These are phyloP conservation scores for Ischnura elegans DNA, from an alignment of 2,888 invertebrate genomes.

Conservation along the genomic window DNA sequence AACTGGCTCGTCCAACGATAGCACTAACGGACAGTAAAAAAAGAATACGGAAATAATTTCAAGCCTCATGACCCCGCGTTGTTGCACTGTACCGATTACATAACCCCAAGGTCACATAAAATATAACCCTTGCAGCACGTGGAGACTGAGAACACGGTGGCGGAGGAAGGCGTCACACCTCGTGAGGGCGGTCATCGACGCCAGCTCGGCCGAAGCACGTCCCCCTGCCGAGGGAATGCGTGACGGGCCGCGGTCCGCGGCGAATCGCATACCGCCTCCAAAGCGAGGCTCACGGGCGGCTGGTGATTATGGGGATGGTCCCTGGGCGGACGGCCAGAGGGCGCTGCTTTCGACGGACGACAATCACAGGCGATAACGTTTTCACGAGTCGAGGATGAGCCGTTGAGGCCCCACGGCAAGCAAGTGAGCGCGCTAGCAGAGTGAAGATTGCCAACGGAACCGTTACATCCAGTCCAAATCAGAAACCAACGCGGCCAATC, in stretches of 20 bases:
- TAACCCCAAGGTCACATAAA: background rate
- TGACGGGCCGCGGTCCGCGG: slow-evolving; percentile 29
- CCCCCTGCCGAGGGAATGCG: background rate
- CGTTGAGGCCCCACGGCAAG: background rate
- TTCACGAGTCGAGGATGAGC: background rate
- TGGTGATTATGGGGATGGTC: slow-evolving; percentile 38
- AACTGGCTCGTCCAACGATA: background rate
- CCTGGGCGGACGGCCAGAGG: background rate
- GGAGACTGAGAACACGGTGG: background rate
- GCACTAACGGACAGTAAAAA: background rate
- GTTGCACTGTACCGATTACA: background rate
- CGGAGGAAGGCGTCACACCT: background rate
- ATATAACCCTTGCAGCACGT: background rate
- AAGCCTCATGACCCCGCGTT: background rate
- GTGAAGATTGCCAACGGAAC: slow-evolving; percentile 32
- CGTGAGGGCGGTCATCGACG: background rate
- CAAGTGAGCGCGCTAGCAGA: background rate
- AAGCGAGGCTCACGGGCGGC: background rate
- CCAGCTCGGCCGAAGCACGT: background rate
- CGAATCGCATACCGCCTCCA: slow-evolving; percentile 19
- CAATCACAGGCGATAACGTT: background rate
- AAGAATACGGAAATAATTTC: background rate
- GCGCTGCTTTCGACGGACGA: background rate
- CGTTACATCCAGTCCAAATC: background rate
- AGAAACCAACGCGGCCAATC: too few relatives aligned